Evolutionary conservation across 2,113 vertebrate genomes (phyloP).

Genomic region (Apeltes quadracus): DNA sequence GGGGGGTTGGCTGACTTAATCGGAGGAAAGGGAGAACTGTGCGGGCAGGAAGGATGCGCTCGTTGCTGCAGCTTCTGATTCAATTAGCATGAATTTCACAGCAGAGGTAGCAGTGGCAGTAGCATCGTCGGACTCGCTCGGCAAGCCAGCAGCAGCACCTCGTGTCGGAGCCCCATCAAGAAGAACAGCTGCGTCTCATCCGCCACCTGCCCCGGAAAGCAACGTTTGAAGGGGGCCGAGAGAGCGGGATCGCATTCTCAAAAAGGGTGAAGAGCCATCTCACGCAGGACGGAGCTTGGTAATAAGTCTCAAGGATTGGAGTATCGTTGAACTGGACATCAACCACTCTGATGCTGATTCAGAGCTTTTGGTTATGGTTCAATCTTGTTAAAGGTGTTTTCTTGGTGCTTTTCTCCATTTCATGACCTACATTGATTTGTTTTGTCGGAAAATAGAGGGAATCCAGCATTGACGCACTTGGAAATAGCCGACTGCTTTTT

Average conservation of each 20-base stretch:
- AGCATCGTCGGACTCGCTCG: slow-evolving; percentile 63
- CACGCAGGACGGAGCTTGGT: slow-evolving; percentile 54
- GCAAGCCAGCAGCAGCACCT: slow-evolving; percentile 58
- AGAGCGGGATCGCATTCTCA: slow-evolving; percentile 40
- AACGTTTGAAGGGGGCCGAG: slow-evolving; percentile 33
- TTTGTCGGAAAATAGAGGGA: slow-evolving; percentile 44
- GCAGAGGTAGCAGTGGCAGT: slow-evolving; percentile 67
- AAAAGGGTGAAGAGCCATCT: slow-evolving; percentile 41
- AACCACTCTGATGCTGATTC: slow-evolving; percentile 43
- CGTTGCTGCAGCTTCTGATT: slow-evolving; percentile 79
- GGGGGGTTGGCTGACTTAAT: slow-evolving; percentile 53
- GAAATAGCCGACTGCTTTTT: slow-evolving; percentile 56
- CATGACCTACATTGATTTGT: slow-evolving; percentile 63
- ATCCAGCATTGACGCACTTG: slow-evolving; percentile 45
- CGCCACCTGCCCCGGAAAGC: slow-evolving; percentile 37
- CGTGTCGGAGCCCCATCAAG: slow-evolving; percentile 58
- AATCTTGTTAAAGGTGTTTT: slow-evolving; percentile 51
- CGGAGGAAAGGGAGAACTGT: slow-evolving; percentile 60
- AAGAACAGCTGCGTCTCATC: slow-evolving; percentile 50
- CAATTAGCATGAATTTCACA: slow-evolving; percentile 83
- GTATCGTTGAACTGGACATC: slow-evolving; percentile 56
- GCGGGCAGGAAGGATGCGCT: slow-evolving; percentile 74
- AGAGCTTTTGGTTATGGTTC: slow-evolving; percentile 34
- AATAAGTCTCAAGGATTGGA: slow-evolving; percentile 45
- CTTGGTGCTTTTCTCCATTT: slow-evolving; percentile 37